Evolutionary conservation across 2,113 vertebrate genomes (phyloP), one percentile per base, ranked within the genome.

Genomic region (Symphodus melops): DNA sequence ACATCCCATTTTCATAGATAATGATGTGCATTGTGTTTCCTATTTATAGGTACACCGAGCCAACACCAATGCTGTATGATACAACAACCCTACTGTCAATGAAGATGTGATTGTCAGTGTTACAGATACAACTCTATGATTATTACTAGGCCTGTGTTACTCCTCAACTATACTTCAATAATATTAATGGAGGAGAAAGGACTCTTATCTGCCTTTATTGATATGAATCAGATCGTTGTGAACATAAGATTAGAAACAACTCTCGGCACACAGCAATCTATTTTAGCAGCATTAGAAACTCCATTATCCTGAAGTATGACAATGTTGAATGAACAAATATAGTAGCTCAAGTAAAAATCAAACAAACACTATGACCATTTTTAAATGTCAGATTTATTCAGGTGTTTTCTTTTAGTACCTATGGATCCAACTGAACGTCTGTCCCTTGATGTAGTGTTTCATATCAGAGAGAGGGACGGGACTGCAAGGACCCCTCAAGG

Each of bases 191-290:
- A 49, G 49, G 20, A 13, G 8, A 10, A 46, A 23, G 14, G 13
- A 59, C 37, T 62, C 16, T 57, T 33, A 41, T 46, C 12, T 51
- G 33, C 21, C 9, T 28, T 78, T 7, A 71, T 59, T 13, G 23
- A 36, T 36, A 58, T 49, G 21, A 61, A 72, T 9, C 1, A 23
- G 12, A 3, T n/a, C 25, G 4, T 25, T 25, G 25, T 25, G 20
- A 42, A 49, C 13, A 60, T 41, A n/a, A 71, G 60, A 71, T 41
- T 52, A 53, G 6, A 52, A 51, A 39, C 3, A 59, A 20, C 23
- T 53, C 19, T 41, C 1, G 3, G 9, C 51, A n/a, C 14, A 46
- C 5, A 12, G 5, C 14, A 13, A 46, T 17, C 5, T 11, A 46
- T 46, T 59, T 12, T 7, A 16, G 17, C 33, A 19, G n/a, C 3